These are phyloP conservation scores for Premnoplex brunnescens DNA, from an alignment of 2,797 vertebrate species.

Conservation along the genomic window DNA sequence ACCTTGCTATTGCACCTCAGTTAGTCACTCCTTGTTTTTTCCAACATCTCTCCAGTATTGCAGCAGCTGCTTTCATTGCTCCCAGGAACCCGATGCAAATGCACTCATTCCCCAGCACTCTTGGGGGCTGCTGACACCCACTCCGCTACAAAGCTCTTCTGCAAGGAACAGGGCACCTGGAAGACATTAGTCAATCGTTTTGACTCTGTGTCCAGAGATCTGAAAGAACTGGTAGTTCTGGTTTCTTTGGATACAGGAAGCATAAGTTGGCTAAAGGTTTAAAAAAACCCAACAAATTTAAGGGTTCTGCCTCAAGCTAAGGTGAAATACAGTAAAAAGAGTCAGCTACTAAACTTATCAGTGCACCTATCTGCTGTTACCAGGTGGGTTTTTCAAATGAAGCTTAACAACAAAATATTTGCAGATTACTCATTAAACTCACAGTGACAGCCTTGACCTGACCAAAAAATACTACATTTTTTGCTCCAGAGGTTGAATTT, in stretches of 20 bases:
- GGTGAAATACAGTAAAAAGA: background rate
- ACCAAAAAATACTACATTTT: background rate
- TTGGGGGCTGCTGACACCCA: background rate
- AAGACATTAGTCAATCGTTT: background rate
- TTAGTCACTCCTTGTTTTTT: background rate
- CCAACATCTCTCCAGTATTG: background rate
- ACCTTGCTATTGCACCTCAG: background rate
- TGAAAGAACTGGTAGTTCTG: background rate
- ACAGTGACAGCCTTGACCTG: background rate
- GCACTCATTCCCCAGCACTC: background rate
- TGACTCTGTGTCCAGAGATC: background rate
- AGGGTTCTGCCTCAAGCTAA: background rate
- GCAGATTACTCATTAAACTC: background rate
- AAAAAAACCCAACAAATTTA: background rate
- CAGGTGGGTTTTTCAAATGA: background rate
- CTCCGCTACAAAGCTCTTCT: background rate
- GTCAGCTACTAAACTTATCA: background rate
- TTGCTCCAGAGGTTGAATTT: background rate
- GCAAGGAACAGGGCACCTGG: background rate
- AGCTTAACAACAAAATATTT: background rate
- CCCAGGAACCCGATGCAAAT: background rate
- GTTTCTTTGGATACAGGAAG: background rate
- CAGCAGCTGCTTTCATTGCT: background rate
- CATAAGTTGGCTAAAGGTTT: background rate
- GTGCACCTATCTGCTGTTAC: background rate